Conservation (phyloP, 2,888 invertebrate species). For the Augochlorella aurata region DNA sequence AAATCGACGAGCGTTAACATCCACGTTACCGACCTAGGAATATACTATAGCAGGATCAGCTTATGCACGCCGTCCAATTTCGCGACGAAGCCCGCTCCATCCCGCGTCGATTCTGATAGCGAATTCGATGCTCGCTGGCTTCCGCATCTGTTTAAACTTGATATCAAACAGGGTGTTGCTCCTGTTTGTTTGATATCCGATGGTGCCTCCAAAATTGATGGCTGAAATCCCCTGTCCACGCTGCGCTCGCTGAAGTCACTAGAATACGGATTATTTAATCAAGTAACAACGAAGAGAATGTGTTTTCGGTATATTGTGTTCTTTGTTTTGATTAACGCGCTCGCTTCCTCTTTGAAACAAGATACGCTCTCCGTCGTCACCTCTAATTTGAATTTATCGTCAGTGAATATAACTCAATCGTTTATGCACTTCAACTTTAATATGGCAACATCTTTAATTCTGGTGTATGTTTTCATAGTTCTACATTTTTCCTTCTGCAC, state of each 20-base stretch:
- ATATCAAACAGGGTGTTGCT: slow-evolving; percentile 38
- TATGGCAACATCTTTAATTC: too few species aligned
- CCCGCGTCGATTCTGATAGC: slow-evolving; percentile 30
- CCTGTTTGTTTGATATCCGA: background rate
- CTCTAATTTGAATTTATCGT: too few species aligned
- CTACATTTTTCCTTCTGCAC: too few species aligned
- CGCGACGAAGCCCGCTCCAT: slow-evolving; percentile 21
- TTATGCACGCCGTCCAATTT: slow-evolving; percentile 53
- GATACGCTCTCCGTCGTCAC: too few species aligned
- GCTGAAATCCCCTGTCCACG: background rate
- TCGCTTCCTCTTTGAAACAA: background rate
- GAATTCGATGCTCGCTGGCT: slow-evolving; percentile 13
- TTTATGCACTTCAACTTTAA: too few species aligned
- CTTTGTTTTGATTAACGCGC: background rate
- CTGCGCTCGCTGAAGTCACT: background rate
- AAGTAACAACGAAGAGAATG: background rate
- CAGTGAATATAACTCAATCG: too few species aligned
- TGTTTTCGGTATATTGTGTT: background rate
- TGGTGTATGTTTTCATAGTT: too few species aligned
- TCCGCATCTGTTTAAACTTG: slow-evolving; percentile 54
- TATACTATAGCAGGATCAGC: background rate
- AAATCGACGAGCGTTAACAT: slow-evolving; percentile 5
- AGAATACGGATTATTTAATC: background rate
- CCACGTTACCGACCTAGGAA: background rate
- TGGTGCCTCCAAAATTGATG: background rate